Evolutionary conservation across 2,797 vertebrate species (phyloP), one percentile per base, ranked within the genome.

Genomic region (Artibeus lituratus): DNA sequence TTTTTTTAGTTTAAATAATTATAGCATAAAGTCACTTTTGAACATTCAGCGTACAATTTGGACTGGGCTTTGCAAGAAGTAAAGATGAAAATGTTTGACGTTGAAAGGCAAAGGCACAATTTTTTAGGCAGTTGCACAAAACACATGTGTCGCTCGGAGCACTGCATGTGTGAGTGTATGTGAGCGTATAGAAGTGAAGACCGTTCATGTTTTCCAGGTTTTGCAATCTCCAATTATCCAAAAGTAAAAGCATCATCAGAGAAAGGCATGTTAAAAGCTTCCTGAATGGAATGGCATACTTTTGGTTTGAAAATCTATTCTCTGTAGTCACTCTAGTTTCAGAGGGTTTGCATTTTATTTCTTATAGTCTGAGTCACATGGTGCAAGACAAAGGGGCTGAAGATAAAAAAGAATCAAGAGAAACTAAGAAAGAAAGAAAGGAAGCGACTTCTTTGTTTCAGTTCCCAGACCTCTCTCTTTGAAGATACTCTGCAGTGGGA

Each of bases 321-420:
- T 92, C 26, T 73, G n/a, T 59, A 84, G 21, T 81, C n/a, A 37
- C 29, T 81, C 8, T 57, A 32, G 44, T 65, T 73, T 32, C 53
- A 29, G 15, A 78, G 69, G 59, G 62, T 69, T 90, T 92, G 29
- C 42, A 53, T 86, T 76, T 94, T 42, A 59, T 91, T 51, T 91
- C 55, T 90, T 53, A 5, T 14, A 62, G 39, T 39, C 19, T 14
- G 16, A 72, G 44, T 42, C n/a, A 78, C 59, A 73, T 42, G 78
- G 35, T 32, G 59, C 22, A 14, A 83, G 47, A 86, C 70, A 59
- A 69, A 92, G 89, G 18, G 22, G 8, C 11, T 55, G 15, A 82
- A 78, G 51, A 87, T 70, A 65, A 94, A 96, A 94, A 88, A 92
- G 94, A 90, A 85, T 39, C 18, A 47, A 51, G 65, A 83, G 76